Conservation (phyloP, 2,113 vertebrate species). For the Zingel zingel region DNA sequence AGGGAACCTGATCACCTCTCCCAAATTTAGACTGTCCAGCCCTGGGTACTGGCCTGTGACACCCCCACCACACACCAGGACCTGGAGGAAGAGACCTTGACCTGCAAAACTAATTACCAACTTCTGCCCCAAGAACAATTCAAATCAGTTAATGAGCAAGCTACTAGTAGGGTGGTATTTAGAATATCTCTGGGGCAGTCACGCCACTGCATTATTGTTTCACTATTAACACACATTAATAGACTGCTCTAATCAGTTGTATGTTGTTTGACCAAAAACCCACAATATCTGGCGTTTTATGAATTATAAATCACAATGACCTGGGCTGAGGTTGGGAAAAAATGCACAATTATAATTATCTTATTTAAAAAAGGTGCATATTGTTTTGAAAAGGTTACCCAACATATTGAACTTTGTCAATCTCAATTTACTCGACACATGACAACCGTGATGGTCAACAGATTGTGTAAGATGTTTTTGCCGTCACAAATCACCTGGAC, state of each 20-base stretch:
- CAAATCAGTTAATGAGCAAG: not conserved
- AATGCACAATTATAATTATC: not conserved
- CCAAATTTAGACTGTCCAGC: constrained; percentile 84
- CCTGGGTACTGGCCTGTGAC: constrained; percentile 69
- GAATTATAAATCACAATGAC: not conserved
- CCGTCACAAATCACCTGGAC: not conserved
- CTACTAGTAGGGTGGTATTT: not conserved
- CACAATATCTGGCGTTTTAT: not conserved
- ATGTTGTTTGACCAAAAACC: not conserved
- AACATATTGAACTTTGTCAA: not conserved
- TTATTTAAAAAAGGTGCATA: not conserved
- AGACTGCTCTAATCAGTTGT: not conserved
- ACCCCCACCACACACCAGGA: constrained; percentile 51
- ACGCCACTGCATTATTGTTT: no score
- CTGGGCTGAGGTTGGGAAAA: not conserved
- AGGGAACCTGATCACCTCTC: constrained; percentile 88
- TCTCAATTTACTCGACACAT: constrained; percentile 4
- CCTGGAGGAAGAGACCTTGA: constrained; percentile 24
- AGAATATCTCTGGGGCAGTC: not conserved
- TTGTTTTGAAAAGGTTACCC: not conserved
- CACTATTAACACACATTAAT: not conserved
- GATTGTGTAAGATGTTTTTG: constrained; percentile 62
- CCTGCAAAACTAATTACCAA: constrained; percentile 24
- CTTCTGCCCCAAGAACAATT: constrained; percentile 4
- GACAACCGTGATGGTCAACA: constrained; percentile 17